Conservation (phyloP, 2,113 vertebrate genomes). For the Genyomyrus donnyi region DNA sequence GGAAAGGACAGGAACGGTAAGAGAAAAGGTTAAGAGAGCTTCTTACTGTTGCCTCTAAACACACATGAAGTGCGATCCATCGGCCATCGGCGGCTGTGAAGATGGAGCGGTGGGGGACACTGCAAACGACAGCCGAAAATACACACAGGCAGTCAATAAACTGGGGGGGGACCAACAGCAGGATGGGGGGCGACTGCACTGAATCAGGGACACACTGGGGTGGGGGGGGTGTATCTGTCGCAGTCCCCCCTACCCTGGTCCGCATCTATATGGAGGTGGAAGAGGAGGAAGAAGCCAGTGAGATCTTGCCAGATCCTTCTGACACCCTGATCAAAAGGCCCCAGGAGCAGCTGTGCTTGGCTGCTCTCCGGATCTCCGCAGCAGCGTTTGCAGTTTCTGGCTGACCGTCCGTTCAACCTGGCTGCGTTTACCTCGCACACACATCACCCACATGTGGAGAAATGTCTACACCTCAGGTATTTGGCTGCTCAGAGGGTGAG, state of each 20-base stretch:
- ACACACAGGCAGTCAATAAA: slow-evolving; percentile 13
- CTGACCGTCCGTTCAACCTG: not conserved
- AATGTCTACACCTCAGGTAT: not conserved
- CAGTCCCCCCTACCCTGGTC: not conserved
- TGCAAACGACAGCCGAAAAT: slow-evolving; percentile 33
- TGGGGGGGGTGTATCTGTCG: not conserved
- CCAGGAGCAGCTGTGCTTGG: not conserved
- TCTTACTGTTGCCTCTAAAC: slow-evolving; percentile 64
- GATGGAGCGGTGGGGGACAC: slow-evolving; percentile 51
- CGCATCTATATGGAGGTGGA: not conserved
- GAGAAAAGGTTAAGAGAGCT: not conserved
- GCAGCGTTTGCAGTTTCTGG: not conserved
- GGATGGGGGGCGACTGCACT: not conserved
- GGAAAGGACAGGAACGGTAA: not conserved
- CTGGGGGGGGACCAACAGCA: not conserved
- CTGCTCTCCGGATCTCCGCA: not conserved
- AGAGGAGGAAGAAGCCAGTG: not conserved
- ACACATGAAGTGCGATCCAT: slow-evolving; percentile 73
- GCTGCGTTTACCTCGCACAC: not conserved
- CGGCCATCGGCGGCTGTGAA: slow-evolving; percentile 61
- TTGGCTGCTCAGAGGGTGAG: not conserved
- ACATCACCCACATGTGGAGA: not conserved
- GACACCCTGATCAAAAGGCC: not conserved
- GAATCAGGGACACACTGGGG: not conserved
- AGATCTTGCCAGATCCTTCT: not conserved